Conservation (phyloP, 2,797 vertebrate species). For the Acanthurus tractus region DNA sequence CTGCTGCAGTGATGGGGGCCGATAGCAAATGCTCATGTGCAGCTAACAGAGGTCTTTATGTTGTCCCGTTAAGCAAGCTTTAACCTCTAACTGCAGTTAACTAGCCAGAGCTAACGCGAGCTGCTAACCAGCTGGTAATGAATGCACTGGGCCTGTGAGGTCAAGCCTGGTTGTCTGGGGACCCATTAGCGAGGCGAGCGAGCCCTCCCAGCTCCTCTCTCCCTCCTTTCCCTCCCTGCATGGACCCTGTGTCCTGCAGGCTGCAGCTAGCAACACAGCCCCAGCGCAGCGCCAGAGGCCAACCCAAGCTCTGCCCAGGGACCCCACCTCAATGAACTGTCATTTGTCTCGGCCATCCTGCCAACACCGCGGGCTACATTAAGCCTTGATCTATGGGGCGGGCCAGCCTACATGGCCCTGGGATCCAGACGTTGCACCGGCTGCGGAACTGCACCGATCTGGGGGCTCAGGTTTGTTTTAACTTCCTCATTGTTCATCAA, state of each 20-base stretch:
- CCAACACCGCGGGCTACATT: slow-evolving; percentile 66
- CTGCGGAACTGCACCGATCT: slow-evolving; percentile 4
- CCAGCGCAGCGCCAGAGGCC: slow-evolving; percentile 61
- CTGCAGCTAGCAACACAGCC: slow-evolving; percentile 58
- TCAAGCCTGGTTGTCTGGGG: slow-evolving; percentile 80
- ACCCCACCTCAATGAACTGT: slow-evolving; percentile 76
- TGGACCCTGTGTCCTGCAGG: slow-evolving; percentile 67
- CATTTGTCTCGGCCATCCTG: slow-evolving; percentile 80
- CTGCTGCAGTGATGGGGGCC: neutral
- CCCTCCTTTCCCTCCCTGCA: slow-evolving; percentile 38
- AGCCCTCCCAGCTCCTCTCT: slow-evolving; percentile 48
- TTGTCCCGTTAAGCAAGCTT: slow-evolving; percentile 35
- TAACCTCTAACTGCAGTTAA: slow-evolving; percentile 59
- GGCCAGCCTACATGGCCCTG: slow-evolving; percentile 48
- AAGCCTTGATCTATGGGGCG: slow-evolving; percentile 79
- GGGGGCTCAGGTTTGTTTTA: slow-evolving; percentile 9
- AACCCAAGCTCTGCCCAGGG: slow-evolving; percentile 67
- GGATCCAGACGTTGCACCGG: slow-evolving; percentile 30
- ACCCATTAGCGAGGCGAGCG: slow-evolving; percentile 80
- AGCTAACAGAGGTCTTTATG: neutral
- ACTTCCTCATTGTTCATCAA: neutral
- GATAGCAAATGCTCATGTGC: no score
- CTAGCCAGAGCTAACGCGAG: slow-evolving; percentile 42
- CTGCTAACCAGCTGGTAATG: slow-evolving; percentile 80
- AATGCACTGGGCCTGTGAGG: slow-evolving; percentile 77